Conservation (phyloP, 2,113 vertebrate genomes). For the Pseudolaguvia tuberculata region DNA sequence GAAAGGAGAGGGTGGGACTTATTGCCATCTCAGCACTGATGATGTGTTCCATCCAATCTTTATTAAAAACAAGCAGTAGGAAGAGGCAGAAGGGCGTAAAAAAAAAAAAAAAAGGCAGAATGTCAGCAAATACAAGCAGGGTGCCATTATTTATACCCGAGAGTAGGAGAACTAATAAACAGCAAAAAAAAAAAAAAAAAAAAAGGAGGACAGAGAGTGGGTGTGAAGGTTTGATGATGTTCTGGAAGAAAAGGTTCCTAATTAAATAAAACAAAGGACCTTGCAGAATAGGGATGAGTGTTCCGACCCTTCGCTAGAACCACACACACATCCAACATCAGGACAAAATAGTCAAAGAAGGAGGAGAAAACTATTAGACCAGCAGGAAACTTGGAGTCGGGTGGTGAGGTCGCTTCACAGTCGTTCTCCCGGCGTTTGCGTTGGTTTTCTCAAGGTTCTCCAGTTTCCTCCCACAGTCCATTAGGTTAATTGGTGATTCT, state of each 20-base stretch:
- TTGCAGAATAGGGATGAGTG: constrained; percentile 22
- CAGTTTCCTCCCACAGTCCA: no score
- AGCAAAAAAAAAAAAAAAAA: no score
- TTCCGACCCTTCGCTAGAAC: neutral
- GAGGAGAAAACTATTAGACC: neutral
- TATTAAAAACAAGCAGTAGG: constrained; percentile 34
- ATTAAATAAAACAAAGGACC: constrained; percentile 44
- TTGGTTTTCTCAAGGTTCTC: no score
- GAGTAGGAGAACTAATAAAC: constrained; percentile 46
- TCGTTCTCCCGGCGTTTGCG: no score
- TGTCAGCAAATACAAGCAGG: constrained; percentile 43
- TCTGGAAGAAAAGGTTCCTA: constrained; percentile 40
- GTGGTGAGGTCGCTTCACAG: no score
- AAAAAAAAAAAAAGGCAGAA: constrained; percentile 43
- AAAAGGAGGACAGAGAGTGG: constrained; percentile 29
- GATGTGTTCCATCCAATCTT: constrained; percentile 34
- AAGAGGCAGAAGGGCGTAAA: constrained; percentile 13
- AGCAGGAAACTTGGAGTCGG: neutral
- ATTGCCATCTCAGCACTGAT: constrained; percentile 36
- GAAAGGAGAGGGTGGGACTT: constrained; percentile 11
- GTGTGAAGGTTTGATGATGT: constrained; percentile 36
- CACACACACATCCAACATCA: no score
- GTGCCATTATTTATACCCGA: constrained; percentile 35
- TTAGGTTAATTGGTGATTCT: no score
- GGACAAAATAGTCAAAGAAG: neutral